A percentile compares a stretch with the other conserved stretches of the same genome.
Conservation (phyloP, 2,888 invertebrate species). For the Onthophagus sagittarius region DNA sequence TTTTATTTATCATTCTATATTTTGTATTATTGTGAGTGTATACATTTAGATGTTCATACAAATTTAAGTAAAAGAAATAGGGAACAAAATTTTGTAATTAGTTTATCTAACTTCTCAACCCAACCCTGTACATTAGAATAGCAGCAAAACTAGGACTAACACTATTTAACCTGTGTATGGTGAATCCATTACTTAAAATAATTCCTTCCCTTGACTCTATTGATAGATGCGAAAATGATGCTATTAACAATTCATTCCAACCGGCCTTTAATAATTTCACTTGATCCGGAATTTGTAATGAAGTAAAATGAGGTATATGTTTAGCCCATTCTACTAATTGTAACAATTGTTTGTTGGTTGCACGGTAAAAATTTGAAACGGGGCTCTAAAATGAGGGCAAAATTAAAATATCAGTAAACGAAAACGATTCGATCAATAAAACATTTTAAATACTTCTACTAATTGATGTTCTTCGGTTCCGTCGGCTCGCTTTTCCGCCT, state of each 20-base stretch:
- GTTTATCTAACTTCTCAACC: too few relatives aligned
- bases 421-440: neutral
- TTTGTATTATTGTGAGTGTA: too few relatives aligned
- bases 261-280: constrained; percentile 82
- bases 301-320: constrained; percentile 92
- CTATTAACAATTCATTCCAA: constrained; percentile 95
- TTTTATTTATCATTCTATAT: too few relatives aligned
- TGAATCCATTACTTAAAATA: constrained; percentile 65
- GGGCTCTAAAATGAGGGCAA: constrained; percentile 49
- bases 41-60: too few relatives aligned
- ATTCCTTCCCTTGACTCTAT: constrained; percentile 73
- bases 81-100: too few relatives aligned
- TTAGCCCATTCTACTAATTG: constrained; percentile 98
- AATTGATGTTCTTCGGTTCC: constrained; percentile 57
- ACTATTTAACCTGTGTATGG: constrained; percentile 56
- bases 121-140: too few relatives aligned
- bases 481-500: constrained; percentile 80
- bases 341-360: constrained; percentile 89
- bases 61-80: too few relatives aligned
- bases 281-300: constrained; percentile 89
- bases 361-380: constrained; percentile 67
- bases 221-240: constrained; percentile 91
- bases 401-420: constrained; percentile 18
- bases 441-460: constrained; percentile 50
- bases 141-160: too few relatives aligned